phyloP scores from a whole-genome alignment of 2,113 vertebrate species.

The Sorex araneus region DNA sequence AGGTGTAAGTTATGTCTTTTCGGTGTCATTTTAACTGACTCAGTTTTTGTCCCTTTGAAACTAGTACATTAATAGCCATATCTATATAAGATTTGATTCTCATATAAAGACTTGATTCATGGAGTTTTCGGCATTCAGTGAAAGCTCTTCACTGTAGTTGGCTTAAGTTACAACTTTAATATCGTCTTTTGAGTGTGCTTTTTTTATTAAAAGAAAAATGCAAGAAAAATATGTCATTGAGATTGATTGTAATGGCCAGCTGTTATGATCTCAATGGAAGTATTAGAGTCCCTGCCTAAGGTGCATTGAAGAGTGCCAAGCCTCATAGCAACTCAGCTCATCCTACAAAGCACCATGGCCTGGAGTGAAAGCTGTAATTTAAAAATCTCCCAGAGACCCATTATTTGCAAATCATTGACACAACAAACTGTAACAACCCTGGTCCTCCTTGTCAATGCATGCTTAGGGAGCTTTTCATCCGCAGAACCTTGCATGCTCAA shows the following conservation, averaged over 20 bases:
- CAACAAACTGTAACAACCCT: slow-evolving; percentile 86
- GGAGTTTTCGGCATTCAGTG: slow-evolving; percentile 46
- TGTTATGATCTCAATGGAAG: slow-evolving; percentile 88
- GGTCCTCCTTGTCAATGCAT: slow-evolving; percentile 83
- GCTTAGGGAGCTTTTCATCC: slow-evolving; percentile 87
- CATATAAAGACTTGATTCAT: slow-evolving; percentile 69
- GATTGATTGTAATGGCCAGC: slow-evolving; percentile 89
- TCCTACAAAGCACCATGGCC: slow-evolving; percentile 86
- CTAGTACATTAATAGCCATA: slow-evolving; percentile 4
- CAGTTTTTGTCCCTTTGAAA: neutral
- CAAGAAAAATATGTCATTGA: slow-evolving; percentile 87
- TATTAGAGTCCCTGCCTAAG: slow-evolving; percentile 88
- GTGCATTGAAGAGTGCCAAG: slow-evolving; percentile 88
- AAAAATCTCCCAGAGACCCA: slow-evolving; percentile 90
- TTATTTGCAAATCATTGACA: slow-evolving; percentile 91
- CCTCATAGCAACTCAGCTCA: slow-evolving; percentile 88
- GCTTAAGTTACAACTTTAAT: slow-evolving; percentile 82
- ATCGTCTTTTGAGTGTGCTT: slow-evolving; percentile 80
- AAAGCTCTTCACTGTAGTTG: slow-evolving; percentile 70
- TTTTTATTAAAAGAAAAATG: slow-evolving; percentile 86
- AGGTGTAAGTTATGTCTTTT: neutral
- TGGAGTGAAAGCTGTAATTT: slow-evolving; percentile 89
- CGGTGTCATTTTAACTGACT: neutral
- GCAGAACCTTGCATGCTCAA: slow-evolving; percentile 80
- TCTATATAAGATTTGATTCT: slow-evolving; percentile 51